Conservation (phyloP, 2,113 vertebrate species). For the Periophthalmodon schlosseri region DNA sequence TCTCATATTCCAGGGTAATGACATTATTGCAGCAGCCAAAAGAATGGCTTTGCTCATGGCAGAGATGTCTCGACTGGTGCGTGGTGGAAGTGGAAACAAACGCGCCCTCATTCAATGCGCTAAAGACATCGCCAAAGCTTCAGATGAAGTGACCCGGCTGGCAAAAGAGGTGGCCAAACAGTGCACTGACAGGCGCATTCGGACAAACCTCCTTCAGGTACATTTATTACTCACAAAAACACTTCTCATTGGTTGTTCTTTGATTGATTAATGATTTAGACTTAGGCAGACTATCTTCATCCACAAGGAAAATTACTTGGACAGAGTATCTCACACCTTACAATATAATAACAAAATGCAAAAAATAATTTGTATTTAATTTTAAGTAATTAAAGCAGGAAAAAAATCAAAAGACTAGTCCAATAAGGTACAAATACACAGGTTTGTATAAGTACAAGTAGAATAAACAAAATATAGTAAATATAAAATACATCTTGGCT, state of each 20-base stretch:
- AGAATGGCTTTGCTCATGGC: constrained; percentile 98
- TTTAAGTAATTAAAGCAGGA: too few relatives aligned
- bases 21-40: constrained; percentile 97
- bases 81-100: constrained; percentile 96
- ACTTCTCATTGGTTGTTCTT: neutral
- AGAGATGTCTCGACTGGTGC: constrained; percentile 96
- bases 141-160: constrained; percentile 92
- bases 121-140: constrained; percentile 98
- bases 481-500: too few relatives aligned
- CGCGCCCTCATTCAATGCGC: constrained; percentile 97
- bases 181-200: constrained; percentile 96
- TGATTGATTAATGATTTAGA: neutral
- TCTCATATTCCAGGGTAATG: constrained; percentile 85
- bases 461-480: too few relatives aligned
- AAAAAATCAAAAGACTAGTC: too few relatives aligned
- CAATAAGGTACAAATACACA: too few relatives aligned
- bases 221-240: neutral
- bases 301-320: too few relatives aligned
- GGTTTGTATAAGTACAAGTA: too few relatives aligned
- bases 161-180: constrained; percentile 99
- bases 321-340: too few relatives aligned
- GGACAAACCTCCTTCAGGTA: constrained; percentile 97
- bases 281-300: neutral
- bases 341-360: too few relatives aligned
- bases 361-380: too few relatives aligned